Base-by-base conservation (phyloP, 1,140 invertebrate genomes). In the Probaryconus sp. region DNA sequence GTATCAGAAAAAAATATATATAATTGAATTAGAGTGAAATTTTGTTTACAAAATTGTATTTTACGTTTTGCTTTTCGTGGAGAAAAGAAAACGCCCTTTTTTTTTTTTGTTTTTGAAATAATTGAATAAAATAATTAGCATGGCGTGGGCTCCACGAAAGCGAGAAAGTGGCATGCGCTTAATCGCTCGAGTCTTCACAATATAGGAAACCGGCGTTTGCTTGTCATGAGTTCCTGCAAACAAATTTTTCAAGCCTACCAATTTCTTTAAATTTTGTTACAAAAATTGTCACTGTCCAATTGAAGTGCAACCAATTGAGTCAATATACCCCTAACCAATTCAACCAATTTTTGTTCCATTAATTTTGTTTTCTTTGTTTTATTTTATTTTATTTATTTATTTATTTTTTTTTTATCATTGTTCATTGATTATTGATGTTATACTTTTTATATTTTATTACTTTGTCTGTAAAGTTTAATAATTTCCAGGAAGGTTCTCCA, bases 101-200 rank as follows among this genome's bases (percentile, higher is more conserved):
- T 71, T 68, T 68, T 13, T 38, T 26, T 72, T 63, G 70, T 51
- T 61, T 51, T n/a, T 31, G 20, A 45, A 55, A 82, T 33, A 63
- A 53, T 67, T 10, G n/a, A 67, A 64, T 71, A 71, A 68, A 80
- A 58, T 67, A 60, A 71, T 72, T 77, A 83, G 75, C 77, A 83
- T 81, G 79, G 76, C 70, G 78, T 83, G 61, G n/a, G 77, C 43
- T 83, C 80, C 80, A 79, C 79, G 69, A 78, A 82, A 83, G 82
- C 81, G 80, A 83, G 80, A 83, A 84, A 83, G 80, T 86, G 85
- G 82, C 84, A 87, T 87, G 84, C 85, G 83, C 81, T 88, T 87
- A 82, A 78, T 86, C 79, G 84, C 85, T 88, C 85, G 86, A 88
- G 80, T 87, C 82, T 85, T 87, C 84, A 87, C 85, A 85, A 83